Base-by-base conservation (phyloP, 1,140 invertebrate species). In the Pseudoatta argentina region DNA sequence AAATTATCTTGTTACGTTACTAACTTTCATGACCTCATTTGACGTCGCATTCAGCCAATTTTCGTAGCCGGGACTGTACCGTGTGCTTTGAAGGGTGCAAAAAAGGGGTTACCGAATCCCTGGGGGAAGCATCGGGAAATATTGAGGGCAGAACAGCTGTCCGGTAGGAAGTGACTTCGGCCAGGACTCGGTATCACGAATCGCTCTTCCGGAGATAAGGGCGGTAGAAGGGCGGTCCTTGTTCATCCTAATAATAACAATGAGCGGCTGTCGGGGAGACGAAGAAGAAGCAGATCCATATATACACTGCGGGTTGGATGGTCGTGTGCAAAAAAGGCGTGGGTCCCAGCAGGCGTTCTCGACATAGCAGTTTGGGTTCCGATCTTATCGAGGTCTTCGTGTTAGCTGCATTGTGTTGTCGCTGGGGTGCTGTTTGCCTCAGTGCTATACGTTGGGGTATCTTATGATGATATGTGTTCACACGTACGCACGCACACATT, bases 291-390 rank as follows among this genome's bases (percentile, higher is more conserved):
- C 77, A 87, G 88, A 91, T 90, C 77, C 73, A 82, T 82, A 63
- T 79, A 86, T 83, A 86, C 57, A 57, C 44, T 78, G 85, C 77
- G 82, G 77, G 73, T 73, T 85, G 66, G 88, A 92, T 76, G 88
- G 89, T 87, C 92, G 91, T 88, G 91, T 88, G 89, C 90, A 93
- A 92, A 94, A 94, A 93, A 92, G 88, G 90, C 89, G 91, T 92
- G 89, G 91, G 91, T 93, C 92, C 89, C 93, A 94, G 92, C 93
- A 88, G 93, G 91, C 91, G 91, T 94, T 93, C 92, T 92, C 91
- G 88, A 90, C 90, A 88, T 88, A 92, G 92, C 91, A 89, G 90
- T 93, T 92, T 87, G 91, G 91, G 93, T 93, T 89, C 88, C 86
- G 92, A 93, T 93, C 92, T 94, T 94, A 94, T 93, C 93, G 88